Evolutionary conservation across 2,797 vertebrate genomes (phyloP).

Genomic region (Orestias chungarensis): DNA sequence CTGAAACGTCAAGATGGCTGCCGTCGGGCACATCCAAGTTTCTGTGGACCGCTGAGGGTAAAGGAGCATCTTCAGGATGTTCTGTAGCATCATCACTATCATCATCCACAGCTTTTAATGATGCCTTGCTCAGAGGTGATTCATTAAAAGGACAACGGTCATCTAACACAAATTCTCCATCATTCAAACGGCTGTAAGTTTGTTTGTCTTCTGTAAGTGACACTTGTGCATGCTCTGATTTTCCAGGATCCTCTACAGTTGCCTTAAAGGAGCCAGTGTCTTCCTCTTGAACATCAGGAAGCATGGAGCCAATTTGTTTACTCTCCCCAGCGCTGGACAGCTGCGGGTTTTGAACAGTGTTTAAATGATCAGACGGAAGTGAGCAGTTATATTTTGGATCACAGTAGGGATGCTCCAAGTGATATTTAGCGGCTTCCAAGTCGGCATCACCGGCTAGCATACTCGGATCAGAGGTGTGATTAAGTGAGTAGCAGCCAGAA

Average conservation of each 20-base stretch:
- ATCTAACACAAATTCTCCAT: neutral
- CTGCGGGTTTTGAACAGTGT: constrained; percentile 3
- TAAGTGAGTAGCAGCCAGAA: neutral
- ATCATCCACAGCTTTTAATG: constrained; percentile 7
- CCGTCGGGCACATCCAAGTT: constrained; percentile 2
- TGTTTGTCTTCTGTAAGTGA: constrained; percentile 20
- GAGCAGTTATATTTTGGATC: constrained; percentile 14
- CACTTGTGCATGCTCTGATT: constrained; percentile 3
- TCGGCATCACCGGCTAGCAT: constrained; percentile 22
- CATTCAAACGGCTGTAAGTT: constrained; percentile 8
- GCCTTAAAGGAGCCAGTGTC: neutral
- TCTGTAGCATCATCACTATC: constrained; percentile 9
- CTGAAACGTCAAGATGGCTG: neutral
- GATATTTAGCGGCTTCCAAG: constrained; percentile 8
- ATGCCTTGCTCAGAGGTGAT: neutral
- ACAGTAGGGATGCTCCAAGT: constrained; percentile 63
- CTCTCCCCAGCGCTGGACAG: constrained; percentile 9
- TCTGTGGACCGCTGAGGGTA: neutral
- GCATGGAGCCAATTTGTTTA: neutral
- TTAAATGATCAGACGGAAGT: neutral
- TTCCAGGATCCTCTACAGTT: constrained; percentile 25
- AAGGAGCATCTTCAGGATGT: constrained; percentile 10
- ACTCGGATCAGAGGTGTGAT: constrained; percentile 22
- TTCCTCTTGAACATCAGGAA: constrained; percentile 5
- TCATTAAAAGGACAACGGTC: no score